Conservation (phyloP, 1,140 invertebrate genomes). For the Mycetomoellerius zeteki region DNA sequence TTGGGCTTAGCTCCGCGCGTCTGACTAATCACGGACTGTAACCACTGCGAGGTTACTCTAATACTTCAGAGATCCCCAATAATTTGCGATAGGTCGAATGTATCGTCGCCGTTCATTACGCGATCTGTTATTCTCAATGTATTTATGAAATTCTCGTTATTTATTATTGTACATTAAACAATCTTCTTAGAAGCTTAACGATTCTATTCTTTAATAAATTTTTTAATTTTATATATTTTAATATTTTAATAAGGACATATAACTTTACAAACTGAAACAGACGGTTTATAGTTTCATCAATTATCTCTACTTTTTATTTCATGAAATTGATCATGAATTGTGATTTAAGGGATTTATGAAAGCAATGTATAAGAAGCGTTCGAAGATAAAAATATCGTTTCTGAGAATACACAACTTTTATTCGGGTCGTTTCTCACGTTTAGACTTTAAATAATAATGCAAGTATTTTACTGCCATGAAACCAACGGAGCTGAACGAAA, state of each 20-base stretch:
- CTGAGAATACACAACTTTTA: background rate
- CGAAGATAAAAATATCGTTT: background rate
- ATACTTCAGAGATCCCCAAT: conserved; percentile 51
- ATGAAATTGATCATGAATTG: background rate
- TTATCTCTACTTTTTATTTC: background rate
- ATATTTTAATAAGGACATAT: too few species aligned
- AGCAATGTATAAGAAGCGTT: background rate
- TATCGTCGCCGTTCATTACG: conserved; percentile 26
- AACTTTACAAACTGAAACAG: too few species aligned
- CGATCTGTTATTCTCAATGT: background rate
- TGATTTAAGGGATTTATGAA: background rate
- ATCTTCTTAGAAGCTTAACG: background rate
- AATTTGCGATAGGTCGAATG: conserved; percentile 48
- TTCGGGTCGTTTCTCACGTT: conserved; percentile 3
- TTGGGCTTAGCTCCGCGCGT: conserved; percentile 56
- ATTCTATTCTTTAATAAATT: background rate
- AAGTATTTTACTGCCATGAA: conserved; percentile 1
- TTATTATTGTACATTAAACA: background rate
- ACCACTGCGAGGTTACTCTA: conserved; percentile 65
- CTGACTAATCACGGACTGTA: conserved; percentile 65
- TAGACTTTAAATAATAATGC: conserved; percentile 20
- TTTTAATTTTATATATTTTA: background rate
- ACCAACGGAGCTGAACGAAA: conserved; percentile 12
- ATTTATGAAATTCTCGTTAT: conserved; percentile 14
- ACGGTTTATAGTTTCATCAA: background rate